Base-by-base conservation (phyloP, 2,888 invertebrate species). In the Sminthurides aquaticus region DNA sequence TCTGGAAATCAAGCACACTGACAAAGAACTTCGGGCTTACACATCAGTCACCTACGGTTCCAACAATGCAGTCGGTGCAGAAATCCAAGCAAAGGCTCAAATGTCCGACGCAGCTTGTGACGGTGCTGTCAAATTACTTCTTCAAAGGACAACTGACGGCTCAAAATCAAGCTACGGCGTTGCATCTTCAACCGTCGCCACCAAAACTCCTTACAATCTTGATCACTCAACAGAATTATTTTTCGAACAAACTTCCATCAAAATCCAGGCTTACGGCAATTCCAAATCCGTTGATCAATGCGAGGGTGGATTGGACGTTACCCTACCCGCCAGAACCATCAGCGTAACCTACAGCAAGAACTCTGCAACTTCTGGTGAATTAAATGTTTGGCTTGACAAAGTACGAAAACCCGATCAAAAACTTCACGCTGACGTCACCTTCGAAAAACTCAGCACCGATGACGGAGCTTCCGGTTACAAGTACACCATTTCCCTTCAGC, bases 401-500 rank as follows among this genome's bases (percentile, higher is more conserved):
- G 28, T 1, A 26, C 2, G 43, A 1, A 26, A 63, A 18, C 63
- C 63, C 1, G 29, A 63, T 1, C 57, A 63, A 8, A 63, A 58
- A 63, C 49, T 63, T 28, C 18, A 20, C 22, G 26, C 58, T 5
- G 49, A 3, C 2, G 34, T 63, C 24, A 54, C 57, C 1, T 58
- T 22, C 34, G 25, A 58, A 20, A 43, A 27, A 20, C 48, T 58
- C 2, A 25, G 22, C 15, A 58, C 57, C 26, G 52, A 28, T 2
- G 63, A 63, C 52, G 57, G 58, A 28, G 63, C 63, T n/a, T 28
- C 20, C 24, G 63, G 63, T 1, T 63, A 63, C 24, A n/a, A 27
- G 11, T 63, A 58, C 58, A 49, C 3, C 22, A 57, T 57, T 5
- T 52, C 24, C 26, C 2, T 58, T 3, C 11, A n/a, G 20, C 63